Base-by-base conservation (phyloP, 2,797 vertebrate genomes). In the Rousettus madagascariensis region DNA sequence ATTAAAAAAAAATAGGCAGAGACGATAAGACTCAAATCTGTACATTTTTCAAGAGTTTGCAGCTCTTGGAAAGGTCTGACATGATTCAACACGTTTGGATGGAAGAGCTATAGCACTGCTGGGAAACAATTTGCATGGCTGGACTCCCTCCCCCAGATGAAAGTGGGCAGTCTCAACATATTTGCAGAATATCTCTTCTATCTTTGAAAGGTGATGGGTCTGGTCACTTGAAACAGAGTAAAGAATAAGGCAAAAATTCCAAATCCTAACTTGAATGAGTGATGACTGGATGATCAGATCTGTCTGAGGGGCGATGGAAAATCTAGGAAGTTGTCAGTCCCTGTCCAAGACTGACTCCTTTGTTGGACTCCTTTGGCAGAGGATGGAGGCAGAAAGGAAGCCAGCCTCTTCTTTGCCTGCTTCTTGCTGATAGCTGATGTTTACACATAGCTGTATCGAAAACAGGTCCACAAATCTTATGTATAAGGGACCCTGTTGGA, bases 311-410 rank as follows among this genome's bases (percentile, higher is more conserved):
- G 3, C 3, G 38, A 28, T 6, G 7, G 91, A 85, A 66, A 95
- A 88, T 63, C 53, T 53, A 65, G 28, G 59, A 84, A 43, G 71
- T 5, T 7, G 30, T 68, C 38, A 12, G 36, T 53, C 38, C 49
- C 30, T 5, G 82, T 41, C 61, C 26, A 41, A 69, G 53, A 84
- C 22, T 17, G 94, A 74, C 43, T 71, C 71, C 38, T 85, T 86
- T 84, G 57, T 94, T 91, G 92, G 91, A 68, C 22, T 80, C 59
- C 33, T 2, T 46, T 93, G 86, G 84, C 78, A 78, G 75, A 33
- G 66, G 84, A 75, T 55, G 2, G 1, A 36, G 19, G 24, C 38
- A 38, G 38, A 59, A 41, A 68, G 90, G 69, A 85, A 90, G 61
- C 43, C 72, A 80, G 78, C 19, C 65, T 79, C n/a, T 4, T 22